Evolutionary conservation across 2,888 invertebrate genomes (phyloP).

Genomic region (Polylopha cassiicola): DNA sequence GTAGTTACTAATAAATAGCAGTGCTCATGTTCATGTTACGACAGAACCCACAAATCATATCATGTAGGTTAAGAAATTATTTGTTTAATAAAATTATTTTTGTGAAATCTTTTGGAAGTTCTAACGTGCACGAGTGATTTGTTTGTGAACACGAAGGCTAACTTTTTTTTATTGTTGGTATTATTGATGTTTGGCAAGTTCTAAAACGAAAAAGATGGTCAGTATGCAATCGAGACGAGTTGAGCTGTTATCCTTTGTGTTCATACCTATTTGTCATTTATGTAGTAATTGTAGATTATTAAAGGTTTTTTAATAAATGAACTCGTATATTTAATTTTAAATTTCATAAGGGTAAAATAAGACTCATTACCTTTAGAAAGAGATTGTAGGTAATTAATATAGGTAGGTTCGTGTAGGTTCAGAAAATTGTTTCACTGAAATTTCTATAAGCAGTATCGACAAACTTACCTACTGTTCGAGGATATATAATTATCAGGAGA

Average conservation of each 20-base stretch:
- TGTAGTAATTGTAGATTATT: conserved; percentile 26
- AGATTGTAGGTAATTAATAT: too few species aligned
- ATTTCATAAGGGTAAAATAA: too few species aligned
- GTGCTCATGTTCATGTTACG: conserved; percentile 20
- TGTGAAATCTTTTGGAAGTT: conserved; percentile 32
- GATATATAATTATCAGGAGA: too few species aligned
- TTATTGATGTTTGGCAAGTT: background rate
- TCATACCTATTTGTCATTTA: conserved; percentile 29
- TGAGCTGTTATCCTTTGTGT: conserved; percentile 28
- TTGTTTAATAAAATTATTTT: conserved; percentile 30
- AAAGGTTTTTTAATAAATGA: conserved; percentile 19
- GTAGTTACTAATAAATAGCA: conserved; percentile 6
- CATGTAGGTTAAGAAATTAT: conserved; percentile 52
- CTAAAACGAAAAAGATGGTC: too few species aligned
- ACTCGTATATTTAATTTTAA: too few species aligned
- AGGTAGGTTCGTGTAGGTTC: too few species aligned
- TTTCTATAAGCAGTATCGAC: too few species aligned
- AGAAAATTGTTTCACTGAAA: too few species aligned
- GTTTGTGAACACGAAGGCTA: conserved; percentile 11
- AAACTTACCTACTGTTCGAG: too few species aligned
- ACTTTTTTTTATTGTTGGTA: conserved; percentile 24
- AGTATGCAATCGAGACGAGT: conserved; percentile 15
- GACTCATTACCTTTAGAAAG: too few species aligned
- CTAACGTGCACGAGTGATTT: conserved; percentile 35
- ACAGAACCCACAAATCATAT: conserved; percentile 57